Evolutionary conservation across 2,888 invertebrate species (phyloP), one percentile per base, ranked within the genome.

Genomic region (Mesoligia furuncula): DNA sequence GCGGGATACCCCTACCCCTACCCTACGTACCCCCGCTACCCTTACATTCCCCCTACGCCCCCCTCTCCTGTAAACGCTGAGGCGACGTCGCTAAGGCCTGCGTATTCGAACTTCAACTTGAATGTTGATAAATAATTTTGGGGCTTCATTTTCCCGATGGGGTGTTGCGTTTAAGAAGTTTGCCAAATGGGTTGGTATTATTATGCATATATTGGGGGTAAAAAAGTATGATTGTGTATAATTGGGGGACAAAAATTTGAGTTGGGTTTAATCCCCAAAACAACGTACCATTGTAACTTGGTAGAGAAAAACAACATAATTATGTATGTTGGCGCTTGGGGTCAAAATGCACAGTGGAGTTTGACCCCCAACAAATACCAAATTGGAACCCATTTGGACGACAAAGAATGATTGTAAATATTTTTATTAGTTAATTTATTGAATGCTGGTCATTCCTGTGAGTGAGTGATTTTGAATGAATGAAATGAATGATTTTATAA

Each of bases 1-100:
- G 95, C 97, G 66, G 97, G 96, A 0, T 96, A 96, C 90, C 95
- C 95, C 0, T 98, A 97, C 93, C 97, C 97, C 39, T 98, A 97
- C 91, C 95, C 95, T 11, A 93, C 96, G 0, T 96, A 97, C 88
- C 96, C 95, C 0, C 91, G 95, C 31, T 96, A 95, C 96, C 97
- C 97, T 86, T 95, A 97, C 95, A 97, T 92, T 93, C 97, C 95
- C 88, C 97, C 95, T 6, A 96, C 95, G 0, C 95, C 95, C 83
- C 97, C 96, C 0, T 95, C 96, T 1, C 96, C 97, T 89, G 93
- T 95, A 85, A 93, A 95, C 92, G 86, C 95, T 0, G 93, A 96
- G 87, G 91, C 95, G 72, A 94, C 92, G 73, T 95, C 92, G 80
- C 91, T 94, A 93, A 93, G 97, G 97, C 95, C 94, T 90, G 89